Base-by-base conservation (phyloP, 2,888 invertebrate genomes). In the Theretra japonica region DNA sequence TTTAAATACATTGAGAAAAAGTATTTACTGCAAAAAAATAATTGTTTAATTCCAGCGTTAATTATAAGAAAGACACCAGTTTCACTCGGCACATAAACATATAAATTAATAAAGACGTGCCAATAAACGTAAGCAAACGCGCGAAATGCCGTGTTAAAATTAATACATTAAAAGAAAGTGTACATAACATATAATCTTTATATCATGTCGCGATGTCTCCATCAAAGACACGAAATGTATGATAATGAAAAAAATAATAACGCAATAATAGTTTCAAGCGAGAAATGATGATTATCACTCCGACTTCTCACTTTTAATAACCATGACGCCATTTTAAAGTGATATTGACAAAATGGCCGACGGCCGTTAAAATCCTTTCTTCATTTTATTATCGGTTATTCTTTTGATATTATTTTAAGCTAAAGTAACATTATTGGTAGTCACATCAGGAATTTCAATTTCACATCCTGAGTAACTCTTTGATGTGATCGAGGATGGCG, bases 371-470 rank as follows among this genome's bases (percentile, higher is more conserved):
- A 57, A 65, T 48, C 57, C 33, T 69, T 56, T 56, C 69, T 69
- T 48, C 58, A 28, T 58, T 23, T n/a, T 19, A 25, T 48, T 60
- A 41, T 48, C 60, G 60, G 25, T 70, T 50, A 70, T 60, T 91
- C 89, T 91, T 92, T 92, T 91, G 90, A 91, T 88, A 90, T 88
- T 88, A 89, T 90, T 81, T 81, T 88, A 90, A 91, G 85, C 86
- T 87, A 84, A 84, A 86, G 88, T 88, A 89, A 91, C 88, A 93
- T 94, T 93, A 93, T 93, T 94, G 86, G 92, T 92, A 93, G 92
- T 92, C 93, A 86, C 92, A 93, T 93, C 93, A 91, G 93, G 93
- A 91, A 91, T 92, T 92, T 91, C 93, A 91, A 92, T 93, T 90
- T 91, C 87, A 90, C 91, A 93, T 94, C 94, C 94, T 93, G 92